Percentiles rank a stretch among this genome's conserved stretches.
Evolutionary conservation across 2,113 vertebrate species (phyloP).

Genomic region (Lepus americanus): DNA sequence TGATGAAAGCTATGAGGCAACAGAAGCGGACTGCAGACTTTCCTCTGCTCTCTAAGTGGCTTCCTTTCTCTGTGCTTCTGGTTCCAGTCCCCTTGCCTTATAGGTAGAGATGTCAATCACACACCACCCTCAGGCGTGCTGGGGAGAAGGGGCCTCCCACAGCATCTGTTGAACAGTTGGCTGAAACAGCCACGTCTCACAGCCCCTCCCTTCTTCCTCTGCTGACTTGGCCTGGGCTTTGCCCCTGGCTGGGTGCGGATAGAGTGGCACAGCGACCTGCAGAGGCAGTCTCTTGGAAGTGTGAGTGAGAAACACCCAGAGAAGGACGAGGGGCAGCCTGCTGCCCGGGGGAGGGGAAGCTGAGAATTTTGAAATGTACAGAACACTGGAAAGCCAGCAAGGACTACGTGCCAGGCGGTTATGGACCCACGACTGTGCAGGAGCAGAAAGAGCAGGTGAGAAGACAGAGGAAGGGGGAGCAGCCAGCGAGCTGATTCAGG

Average conservation of each 20-base stretch:
- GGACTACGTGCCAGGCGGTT: not conserved
- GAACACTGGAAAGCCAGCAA: not conserved
- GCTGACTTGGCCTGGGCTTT: not conserved
- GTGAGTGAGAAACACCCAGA: not conserved
- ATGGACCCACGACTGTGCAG: fast-evolving
- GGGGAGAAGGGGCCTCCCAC: not conserved
- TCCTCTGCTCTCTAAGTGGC: not conserved
- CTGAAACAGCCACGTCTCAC: not conserved
- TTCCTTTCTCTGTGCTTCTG: not conserved
- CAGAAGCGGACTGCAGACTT: too few species aligned
- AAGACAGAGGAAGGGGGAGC: fast-evolving
- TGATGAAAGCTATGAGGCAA: not conserved
- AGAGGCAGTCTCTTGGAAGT: not conserved
- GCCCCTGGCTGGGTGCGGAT: not conserved
- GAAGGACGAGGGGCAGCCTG: not conserved
- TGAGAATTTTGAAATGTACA: too few species aligned
- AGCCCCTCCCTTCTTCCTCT: not conserved
- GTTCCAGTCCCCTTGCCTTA: not conserved
- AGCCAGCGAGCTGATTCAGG: fast-evolving
- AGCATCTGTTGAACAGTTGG: not conserved
- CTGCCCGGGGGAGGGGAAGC: not conserved
- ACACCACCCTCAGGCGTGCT: not conserved
- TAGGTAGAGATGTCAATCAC: not conserved
- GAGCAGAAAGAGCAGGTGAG: not conserved
- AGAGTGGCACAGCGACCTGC: not conserved